phyloP scores from a whole-genome alignment of 2,888 invertebrate species.

The Meiosimyza decipiens region DNA sequence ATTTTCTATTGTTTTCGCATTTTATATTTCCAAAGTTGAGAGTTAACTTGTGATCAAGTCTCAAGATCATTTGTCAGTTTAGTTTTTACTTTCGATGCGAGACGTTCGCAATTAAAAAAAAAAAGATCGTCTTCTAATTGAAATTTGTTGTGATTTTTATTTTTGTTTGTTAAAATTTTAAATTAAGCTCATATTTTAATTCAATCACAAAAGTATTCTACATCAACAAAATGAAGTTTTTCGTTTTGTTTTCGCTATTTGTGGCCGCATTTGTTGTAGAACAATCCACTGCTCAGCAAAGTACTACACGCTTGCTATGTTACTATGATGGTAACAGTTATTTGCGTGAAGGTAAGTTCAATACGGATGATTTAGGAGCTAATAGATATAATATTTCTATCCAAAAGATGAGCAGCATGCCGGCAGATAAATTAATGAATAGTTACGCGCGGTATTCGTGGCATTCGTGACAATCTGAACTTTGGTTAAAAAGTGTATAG shows the following conservation, averaged over 20 bases:
- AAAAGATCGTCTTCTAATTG: background rate
- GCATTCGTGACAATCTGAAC: no score
- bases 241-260: conserved; percentile 52
- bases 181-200: conserved; percentile 22
- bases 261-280: conserved; percentile 52
- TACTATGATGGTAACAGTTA: conserved; percentile 62
- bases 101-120: conserved; percentile 40
- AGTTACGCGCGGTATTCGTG: no score
- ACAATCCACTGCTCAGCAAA: conserved; percentile 46
- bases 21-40: conserved; percentile 11
- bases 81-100: conserved; percentile 53
- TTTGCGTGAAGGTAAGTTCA: conserved; percentile 60
- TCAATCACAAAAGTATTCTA: background rate
- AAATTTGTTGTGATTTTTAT: conserved; percentile 19
- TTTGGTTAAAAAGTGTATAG: no score
- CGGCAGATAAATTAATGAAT: no score
- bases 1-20: background rate
- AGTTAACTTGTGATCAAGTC: conserved; percentile 52
- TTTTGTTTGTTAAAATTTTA: conserved; percentile 25
- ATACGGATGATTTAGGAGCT: no score
- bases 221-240: conserved; percentile 55
- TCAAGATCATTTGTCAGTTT: conserved; percentile 51
- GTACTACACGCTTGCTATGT: conserved; percentile 55
- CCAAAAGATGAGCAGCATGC: no score
- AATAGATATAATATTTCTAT: no score